Evolutionary conservation across 2,113 vertebrate genomes (phyloP).

Genomic region (Galbula dea): DNA sequence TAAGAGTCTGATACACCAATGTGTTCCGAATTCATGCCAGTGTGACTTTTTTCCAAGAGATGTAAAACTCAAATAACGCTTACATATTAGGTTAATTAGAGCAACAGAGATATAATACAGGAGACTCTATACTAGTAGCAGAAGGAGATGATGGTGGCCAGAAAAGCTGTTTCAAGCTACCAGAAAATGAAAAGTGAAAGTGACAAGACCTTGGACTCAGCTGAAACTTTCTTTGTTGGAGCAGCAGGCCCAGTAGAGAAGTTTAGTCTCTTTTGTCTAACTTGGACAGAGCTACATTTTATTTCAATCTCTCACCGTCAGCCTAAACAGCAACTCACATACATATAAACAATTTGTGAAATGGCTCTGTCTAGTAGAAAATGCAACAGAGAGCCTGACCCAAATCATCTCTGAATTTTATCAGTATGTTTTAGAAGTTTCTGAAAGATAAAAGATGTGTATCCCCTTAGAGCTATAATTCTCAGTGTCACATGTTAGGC

Average conservation of each 20-base stretch:
- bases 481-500: not conserved
- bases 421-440: not conserved
- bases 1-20: not conserved
- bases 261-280: not conserved
- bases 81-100: not conserved
- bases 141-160: not conserved
- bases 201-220: not conserved
- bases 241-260: not conserved
- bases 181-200: not conserved
- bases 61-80: not conserved
- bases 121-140: not conserved
- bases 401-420: not conserved
- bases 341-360: not conserved
- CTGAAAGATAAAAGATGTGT: conserved; percentile 9
- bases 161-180: not conserved
- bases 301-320: not conserved
- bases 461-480: not conserved
- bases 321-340: not conserved
- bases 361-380: not conserved
- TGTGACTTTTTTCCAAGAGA: not conserved
- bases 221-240: not conserved
- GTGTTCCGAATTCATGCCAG: not conserved
- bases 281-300: not conserved
- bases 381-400: not conserved
- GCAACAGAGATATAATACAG: not conserved